phyloP scores from a whole-genome alignment of 2,113 vertebrate genomes.

The Dromaius novaehollandiae region DNA sequence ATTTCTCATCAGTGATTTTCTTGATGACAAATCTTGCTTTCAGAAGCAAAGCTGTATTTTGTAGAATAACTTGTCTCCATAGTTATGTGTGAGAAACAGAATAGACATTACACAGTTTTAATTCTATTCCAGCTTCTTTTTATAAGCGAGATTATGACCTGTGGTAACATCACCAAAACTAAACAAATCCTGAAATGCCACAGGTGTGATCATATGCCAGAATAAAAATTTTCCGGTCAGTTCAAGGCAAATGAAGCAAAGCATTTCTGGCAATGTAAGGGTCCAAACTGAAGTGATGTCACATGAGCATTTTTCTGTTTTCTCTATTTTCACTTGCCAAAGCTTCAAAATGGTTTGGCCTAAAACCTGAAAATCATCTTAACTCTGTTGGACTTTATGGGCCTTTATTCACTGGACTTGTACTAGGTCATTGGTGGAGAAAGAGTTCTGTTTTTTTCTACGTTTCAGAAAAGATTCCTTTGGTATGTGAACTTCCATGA shows the following conservation, averaged over 20 bases:
- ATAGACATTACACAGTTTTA: background rate
- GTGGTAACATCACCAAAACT: background rate
- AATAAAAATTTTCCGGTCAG: constrained; percentile 13
- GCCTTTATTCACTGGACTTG: background rate
- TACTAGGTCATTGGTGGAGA: background rate
- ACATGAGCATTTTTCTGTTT: background rate
- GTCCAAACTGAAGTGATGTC: background rate
- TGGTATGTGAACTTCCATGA: background rate
- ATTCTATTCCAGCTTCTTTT: background rate
- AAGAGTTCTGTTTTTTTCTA: background rate
- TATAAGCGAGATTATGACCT: background rate
- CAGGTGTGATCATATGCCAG: constrained; percentile 7
- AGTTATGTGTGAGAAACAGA: background rate
- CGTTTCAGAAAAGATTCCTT: background rate
- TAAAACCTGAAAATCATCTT: constrained; percentile 2
- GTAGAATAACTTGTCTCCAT: background rate
- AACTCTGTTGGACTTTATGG: background rate
- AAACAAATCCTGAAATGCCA: constrained; percentile 3
- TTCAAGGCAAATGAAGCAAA: constrained; percentile 9
- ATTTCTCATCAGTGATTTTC: constrained; percentile 22
- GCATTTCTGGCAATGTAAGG: background rate
- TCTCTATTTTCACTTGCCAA: constrained; percentile 27
- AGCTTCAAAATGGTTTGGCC: background rate
- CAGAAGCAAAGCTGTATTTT: background rate
- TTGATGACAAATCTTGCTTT: background rate